Conservation (phyloP, 1,140 invertebrate species). For the Drosophila truncata region DNA sequence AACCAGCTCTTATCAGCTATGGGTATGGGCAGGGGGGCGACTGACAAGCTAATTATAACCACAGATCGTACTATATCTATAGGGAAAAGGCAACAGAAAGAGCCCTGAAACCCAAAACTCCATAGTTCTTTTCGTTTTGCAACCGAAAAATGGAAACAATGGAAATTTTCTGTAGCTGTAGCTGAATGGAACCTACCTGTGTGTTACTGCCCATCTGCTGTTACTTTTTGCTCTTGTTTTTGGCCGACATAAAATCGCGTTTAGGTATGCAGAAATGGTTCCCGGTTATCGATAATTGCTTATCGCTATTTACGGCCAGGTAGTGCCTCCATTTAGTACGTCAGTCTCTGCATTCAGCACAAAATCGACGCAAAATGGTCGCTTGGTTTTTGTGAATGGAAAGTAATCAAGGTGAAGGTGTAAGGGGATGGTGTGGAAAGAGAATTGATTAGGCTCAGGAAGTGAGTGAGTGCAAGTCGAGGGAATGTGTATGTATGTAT, state of each 20-base stretch:
- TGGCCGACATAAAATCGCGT: slow-evolving; percentile 39
- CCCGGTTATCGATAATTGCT: slow-evolving; percentile 63
- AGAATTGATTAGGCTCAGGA: slow-evolving; percentile 34
- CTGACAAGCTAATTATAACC: slow-evolving; percentile 61
- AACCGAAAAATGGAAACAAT: slow-evolving; percentile 34
- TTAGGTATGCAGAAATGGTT: slow-evolving; percentile 68
- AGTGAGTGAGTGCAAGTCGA: slow-evolving; percentile 32
- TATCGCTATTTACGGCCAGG: slow-evolving; percentile 51
- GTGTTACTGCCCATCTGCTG: not conserved
- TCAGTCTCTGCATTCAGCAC: slow-evolving; percentile 25
- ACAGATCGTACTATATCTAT: slow-evolving; percentile 54
- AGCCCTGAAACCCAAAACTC: slow-evolving; percentile 12
- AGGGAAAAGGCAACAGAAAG: slow-evolving; percentile 5
- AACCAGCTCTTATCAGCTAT: slow-evolving; percentile 69
- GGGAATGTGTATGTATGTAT: not conserved
- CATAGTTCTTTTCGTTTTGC: not conserved
- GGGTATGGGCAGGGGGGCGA: slow-evolving; percentile 14
- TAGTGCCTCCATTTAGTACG: slow-evolving; percentile 33
- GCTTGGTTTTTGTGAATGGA: slow-evolving; percentile 54
- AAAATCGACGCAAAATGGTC: slow-evolving; percentile 43
- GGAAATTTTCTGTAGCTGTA: slow-evolving; percentile 34
- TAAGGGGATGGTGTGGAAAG: not conserved
- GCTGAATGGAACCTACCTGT: slow-evolving; percentile 34
- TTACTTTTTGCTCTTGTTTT: slow-evolving; percentile 19
- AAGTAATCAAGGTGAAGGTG: slow-evolving; percentile 13